These are phyloP conservation scores for Solenopsis invicta DNA, from an alignment of 1,140 invertebrate species.

Conservation along the genomic window DNA sequence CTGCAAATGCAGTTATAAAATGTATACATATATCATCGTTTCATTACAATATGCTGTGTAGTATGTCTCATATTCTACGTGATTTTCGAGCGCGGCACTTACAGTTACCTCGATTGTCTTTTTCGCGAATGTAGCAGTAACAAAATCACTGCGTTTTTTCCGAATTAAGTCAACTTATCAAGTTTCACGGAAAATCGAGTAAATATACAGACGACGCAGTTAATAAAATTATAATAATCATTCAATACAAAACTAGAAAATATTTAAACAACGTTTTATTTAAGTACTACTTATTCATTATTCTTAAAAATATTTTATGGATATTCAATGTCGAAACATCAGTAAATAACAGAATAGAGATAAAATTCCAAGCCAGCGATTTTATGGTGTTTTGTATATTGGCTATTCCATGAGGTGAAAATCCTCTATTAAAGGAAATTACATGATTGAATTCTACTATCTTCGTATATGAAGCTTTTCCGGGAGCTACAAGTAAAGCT, in stretches of 20 bases:
- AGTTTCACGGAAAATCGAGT: background rate
- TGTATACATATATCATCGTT: slow-evolving; percentile 21
- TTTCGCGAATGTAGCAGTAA: background rate
- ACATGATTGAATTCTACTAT: slow-evolving; percentile 22
- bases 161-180: background rate
- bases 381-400: slow-evolving; percentile 10
- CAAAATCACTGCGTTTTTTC: background rate
- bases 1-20: background rate
- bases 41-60: background rate
- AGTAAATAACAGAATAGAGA: background rate
- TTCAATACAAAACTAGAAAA: background rate
- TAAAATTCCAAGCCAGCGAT: background rate
- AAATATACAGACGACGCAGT: background rate
- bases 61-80: background rate
- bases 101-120: background rate
- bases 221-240: background rate
- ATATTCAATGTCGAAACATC: background rate
- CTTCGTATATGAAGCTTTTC: slow-evolving; percentile 9
- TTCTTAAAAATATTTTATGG: background rate
- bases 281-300: background rate
- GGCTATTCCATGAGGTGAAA: background rate
- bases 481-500: background rate
- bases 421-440: slow-evolving; percentile 18
- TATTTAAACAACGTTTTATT: background rate
- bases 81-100: background rate